Evolutionary conservation across 2,113 vertebrate species (phyloP), one percentile per base, ranked within the genome.

Genomic region (Perccottus glenii): DNA sequence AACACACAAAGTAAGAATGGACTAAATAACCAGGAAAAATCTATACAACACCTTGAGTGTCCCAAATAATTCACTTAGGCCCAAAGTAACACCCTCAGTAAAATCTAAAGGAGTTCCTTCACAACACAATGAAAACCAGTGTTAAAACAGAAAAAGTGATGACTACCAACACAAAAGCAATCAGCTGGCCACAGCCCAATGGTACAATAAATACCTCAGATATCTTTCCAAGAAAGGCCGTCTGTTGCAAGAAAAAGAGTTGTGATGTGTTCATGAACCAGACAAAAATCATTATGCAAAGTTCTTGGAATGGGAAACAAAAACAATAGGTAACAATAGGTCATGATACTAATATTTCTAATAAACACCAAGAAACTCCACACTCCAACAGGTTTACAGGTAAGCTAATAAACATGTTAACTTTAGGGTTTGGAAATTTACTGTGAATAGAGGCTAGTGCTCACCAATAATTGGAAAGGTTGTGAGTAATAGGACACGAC

Each of bases 141-240:
- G 72, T 45, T 77, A 6, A 55, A 45, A 36, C n/a, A 48, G 11
- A 11, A 67, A 9, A 47, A 36, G 50, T 45, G 38, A 69, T 76
- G 77, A 83, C 61, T 85, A 91, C 67, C 81, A 90, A 85, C 67
- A 42, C 3, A 35, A 83, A 58, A 86, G 70, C 84, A 87, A 90
- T 81, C 73, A 83, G 85, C 77, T 65, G 68, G 45, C 55, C 84
- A 68, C 56, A 77, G 67, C 58, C 60, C 52, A 43, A 61, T 7
- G 73, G 59, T 16, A 78, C 58, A 84, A 80, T 84, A 88, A 93
- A 93, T 94, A 95, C 93, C 93, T 95, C 91, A 40, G 88, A 92
- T 86, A 94, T 85, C 88, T 86, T 94, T 85, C 90, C 86, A 84
- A 91, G 82, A 87, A 94, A 84, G 85, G 87, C 91, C 11, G 86